These are phyloP conservation scores for Scatophagus argus DNA, from an alignment of 2,113 vertebrate genomes.

Conservation along the genomic window DNA sequence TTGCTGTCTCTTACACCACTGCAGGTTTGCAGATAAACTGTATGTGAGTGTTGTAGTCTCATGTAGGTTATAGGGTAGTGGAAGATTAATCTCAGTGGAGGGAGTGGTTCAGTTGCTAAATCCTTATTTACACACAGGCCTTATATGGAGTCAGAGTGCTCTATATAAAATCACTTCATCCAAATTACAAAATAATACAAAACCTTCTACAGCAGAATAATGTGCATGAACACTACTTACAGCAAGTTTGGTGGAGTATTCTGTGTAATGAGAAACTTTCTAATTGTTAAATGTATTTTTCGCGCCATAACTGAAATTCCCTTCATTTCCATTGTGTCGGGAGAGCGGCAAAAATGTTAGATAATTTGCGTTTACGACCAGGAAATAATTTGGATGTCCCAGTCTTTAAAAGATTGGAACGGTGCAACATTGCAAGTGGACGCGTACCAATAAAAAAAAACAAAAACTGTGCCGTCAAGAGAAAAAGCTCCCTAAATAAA, in stretches of 20 bases:
- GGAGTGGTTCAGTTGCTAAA: conserved; percentile 18
- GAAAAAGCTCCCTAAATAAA: too few species aligned
- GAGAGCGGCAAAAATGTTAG: too few species aligned
- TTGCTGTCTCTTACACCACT: not conserved
- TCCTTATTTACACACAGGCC: conserved; percentile 2
- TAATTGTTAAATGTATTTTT: not conserved
- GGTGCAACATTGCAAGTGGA: not conserved
- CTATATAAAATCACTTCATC: not conserved
- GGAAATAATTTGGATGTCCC: too few species aligned
- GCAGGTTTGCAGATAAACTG: not conserved
- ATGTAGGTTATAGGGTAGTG: not conserved
- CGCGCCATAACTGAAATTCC: not conserved
- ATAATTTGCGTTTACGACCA: not conserved
- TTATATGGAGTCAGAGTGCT: conserved; percentile 3
- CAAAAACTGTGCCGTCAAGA: too few species aligned
- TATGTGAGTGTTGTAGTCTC: too few species aligned
- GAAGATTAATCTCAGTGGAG: not conserved
- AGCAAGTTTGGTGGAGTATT: too few species aligned
- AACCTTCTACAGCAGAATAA: too few species aligned
- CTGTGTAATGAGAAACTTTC: not conserved
- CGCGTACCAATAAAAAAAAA: not conserved
- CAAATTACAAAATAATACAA: not conserved
- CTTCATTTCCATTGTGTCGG: not conserved
- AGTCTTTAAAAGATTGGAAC: not conserved
- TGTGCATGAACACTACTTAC: not conserved